phyloP scores from a whole-genome alignment of 1,140 invertebrate species.

The Coboldia fuscipes region DNA sequence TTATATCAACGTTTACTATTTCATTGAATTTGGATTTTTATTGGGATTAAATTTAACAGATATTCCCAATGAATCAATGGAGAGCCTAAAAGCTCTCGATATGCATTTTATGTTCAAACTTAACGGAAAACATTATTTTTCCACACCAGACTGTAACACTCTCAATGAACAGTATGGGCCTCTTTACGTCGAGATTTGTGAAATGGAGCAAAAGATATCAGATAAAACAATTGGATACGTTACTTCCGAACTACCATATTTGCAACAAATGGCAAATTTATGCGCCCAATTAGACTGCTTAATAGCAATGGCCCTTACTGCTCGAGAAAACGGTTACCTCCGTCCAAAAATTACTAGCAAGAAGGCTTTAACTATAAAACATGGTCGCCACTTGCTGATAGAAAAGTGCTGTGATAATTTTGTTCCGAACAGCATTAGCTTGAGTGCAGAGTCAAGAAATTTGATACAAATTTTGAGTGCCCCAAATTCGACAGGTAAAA shows the following conservation, averaged over 20 bases:
- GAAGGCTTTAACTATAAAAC: slow-evolving; percentile 31
- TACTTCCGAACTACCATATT: slow-evolving; percentile 25
- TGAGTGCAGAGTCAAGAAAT: slow-evolving; percentile 22
- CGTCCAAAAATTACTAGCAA: slow-evolving; percentile 32
- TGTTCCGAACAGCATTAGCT: slow-evolving; percentile 43
- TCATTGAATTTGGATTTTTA: slow-evolving; percentile 52
- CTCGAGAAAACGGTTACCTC: slow-evolving; percentile 36
- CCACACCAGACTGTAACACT: slow-evolving; percentile 35
- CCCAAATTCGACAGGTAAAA: slow-evolving; percentile 74
- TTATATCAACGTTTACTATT: slow-evolving; percentile 19
- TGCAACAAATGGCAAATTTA: slow-evolving; percentile 30
- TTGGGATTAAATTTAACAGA: slow-evolving; percentile 30
- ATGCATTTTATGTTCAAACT: slow-evolving; percentile 22
- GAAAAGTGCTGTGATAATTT: slow-evolving; percentile 29
- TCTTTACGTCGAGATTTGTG: slow-evolving; percentile 36
- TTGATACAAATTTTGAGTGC: slow-evolving; percentile 55
- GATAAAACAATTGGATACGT: slow-evolving; percentile 32
- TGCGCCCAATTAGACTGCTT: slow-evolving; percentile 43
- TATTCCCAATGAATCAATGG: neutral
- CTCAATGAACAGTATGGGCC: slow-evolving; percentile 42
- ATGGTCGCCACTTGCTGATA: slow-evolving; percentile 48
- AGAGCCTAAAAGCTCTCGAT: neutral
- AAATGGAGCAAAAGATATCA: slow-evolving; percentile 41
- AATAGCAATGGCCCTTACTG: slow-evolving; percentile 36
- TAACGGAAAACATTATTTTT: slow-evolving; percentile 33